These are phyloP conservation scores for Thalassaphorura encarpata DNA, from an alignment of 1,140 invertebrate species.

Conservation along the genomic window DNA sequence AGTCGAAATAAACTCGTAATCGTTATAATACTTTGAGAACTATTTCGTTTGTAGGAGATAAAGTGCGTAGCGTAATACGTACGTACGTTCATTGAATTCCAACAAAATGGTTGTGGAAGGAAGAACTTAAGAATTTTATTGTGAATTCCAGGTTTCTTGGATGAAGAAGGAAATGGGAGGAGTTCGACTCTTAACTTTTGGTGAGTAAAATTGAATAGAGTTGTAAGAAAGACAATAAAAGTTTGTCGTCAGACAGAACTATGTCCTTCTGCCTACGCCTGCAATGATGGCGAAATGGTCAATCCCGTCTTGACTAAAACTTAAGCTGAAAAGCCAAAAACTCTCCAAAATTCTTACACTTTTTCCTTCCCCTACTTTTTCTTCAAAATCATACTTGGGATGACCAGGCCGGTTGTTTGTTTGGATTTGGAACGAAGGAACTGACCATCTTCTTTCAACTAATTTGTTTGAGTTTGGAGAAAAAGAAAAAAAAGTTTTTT, in stretches of 20 bases:
- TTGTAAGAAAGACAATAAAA: not conserved
- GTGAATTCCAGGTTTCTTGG: constrained; percentile 27
- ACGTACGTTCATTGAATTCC: not conserved
- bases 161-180: constrained; percentile 24
- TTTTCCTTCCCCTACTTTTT: no score
- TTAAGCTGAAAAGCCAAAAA: not conserved
- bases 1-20: no score
- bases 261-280: not conserved
- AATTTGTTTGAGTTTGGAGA: no score
- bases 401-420: no score
- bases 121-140: not conserved
- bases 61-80: no score
- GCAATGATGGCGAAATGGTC: no score
- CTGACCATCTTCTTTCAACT: no score
- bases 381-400: no score
- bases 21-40: no score
- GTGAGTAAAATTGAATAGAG: constrained; percentile 7
- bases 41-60: no score
- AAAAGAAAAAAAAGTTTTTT: no score
- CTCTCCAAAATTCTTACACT: not conserved
- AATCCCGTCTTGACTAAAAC: not conserved
- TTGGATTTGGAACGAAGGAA: no score
- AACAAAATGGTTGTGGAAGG: not conserved
- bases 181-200: constrained; percentile 28
- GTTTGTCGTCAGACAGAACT: not conserved